phyloP scores from a whole-genome alignment of 2,797 vertebrate species.

The Sylvia borin region DNA sequence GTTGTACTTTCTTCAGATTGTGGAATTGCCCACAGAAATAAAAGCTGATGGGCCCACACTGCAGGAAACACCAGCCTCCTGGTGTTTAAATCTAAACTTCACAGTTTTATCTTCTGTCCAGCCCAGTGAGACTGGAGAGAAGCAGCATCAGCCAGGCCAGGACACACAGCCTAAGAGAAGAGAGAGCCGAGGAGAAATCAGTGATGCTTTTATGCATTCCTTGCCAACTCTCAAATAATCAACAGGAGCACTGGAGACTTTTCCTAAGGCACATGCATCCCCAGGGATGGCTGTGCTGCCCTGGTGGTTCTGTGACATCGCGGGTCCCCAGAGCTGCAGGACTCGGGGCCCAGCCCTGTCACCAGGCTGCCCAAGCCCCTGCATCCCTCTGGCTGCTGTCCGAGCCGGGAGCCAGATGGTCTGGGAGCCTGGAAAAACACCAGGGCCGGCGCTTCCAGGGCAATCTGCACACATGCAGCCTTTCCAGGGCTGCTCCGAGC shows the following conservation, averaged over 20 bases:
- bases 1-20: not conserved
- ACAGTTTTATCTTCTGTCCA: not conserved
- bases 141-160: not conserved
- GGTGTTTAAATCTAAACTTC: not conserved
- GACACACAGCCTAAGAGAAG: not conserved
- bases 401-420: slow-evolving; percentile 43
- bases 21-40: not conserved
- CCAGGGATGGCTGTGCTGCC: not conserved
- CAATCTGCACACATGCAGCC: not conserved
- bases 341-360: not conserved
- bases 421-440: not conserved
- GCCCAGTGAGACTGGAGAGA: not conserved
- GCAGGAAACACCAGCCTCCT: not conserved
- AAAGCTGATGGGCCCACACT: not conserved
- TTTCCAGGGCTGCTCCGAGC: slow-evolving; percentile 1
- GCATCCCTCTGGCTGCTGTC: not conserved
- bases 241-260: not conserved
- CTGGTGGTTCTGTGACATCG: fast-evolving
- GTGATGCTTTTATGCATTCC: fast-evolving
- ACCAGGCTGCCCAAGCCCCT: not conserved
- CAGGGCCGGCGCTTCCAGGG: not conserved
- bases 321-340: not conserved
- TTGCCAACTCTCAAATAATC: not conserved
- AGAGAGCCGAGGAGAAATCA: not conserved
- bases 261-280: fast-evolving